Percentiles rank a stretch among this genome's conserved stretches.
These are phyloP conservation scores for Capitulum mitella DNA, from an alignment of 2,888 invertebrate species.

Conservation along the genomic window DNA sequence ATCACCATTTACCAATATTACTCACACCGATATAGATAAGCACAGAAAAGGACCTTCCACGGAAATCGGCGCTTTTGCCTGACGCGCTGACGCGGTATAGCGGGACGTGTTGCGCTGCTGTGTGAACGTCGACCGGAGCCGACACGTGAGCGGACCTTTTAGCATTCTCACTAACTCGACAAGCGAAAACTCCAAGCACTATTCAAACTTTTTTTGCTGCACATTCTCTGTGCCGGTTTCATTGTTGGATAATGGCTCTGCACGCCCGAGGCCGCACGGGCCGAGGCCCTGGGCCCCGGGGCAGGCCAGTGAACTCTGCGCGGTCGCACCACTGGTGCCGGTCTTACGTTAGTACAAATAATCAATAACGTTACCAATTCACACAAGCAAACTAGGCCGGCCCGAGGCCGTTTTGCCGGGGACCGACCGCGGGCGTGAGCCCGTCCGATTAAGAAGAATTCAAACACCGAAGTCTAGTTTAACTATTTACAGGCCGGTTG, in stretches of 20 bases:
- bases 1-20: constrained; percentile 6
- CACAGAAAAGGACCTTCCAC: constrained; percentile 7
- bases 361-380: constrained; percentile 5
- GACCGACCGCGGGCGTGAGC: not conserved
- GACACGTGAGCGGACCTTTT: constrained; percentile 11
- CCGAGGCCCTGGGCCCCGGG: not conserved
- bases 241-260: not conserved
- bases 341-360: constrained; percentile 21
- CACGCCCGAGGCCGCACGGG: not conserved
- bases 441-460: constrained; percentile 1
- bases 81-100: not conserved
- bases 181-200: constrained; percentile 16
- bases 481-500: not conserved
- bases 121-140: not conserved
- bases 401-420: not conserved
- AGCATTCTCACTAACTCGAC: not conserved
- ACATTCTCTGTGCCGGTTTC: not conserved
- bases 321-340: not conserved
- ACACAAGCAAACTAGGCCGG: not conserved
- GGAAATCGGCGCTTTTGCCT: not conserved
- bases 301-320: not conserved
- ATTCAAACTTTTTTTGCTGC: constrained; percentile 18
- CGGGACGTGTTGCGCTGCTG: not conserved
- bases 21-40: constrained; percentile 16
- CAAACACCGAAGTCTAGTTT: not conserved